Evolutionary conservation across 1,140 invertebrate species (phyloP), one percentile per base, ranked within the genome.

Genomic region (Eumeta japonica): DNA sequence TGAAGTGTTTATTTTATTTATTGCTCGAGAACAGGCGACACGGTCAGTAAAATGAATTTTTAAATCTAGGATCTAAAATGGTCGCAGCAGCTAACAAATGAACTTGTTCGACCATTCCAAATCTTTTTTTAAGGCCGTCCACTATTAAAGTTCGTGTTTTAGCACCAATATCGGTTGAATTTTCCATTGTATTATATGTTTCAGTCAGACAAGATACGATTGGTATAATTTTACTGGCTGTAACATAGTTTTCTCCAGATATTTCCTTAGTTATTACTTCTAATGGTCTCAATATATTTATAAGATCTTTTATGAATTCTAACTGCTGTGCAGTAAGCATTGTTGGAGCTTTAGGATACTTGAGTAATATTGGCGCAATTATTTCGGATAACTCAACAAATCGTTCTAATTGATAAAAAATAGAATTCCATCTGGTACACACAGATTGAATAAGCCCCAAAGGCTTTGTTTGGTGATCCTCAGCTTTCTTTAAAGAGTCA

Each of bases 41-140:
- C 44, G 27, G 28, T 51, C 48, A 46, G 40, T 15, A 48, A 52
- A 52, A 51, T 51, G 50, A 50, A 52, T 56, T 55, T 48, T 55
- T 49, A 35, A 58, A 52, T 48, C 51, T 50, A 36, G 65, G 63
- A 56, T 71, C 65, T 33, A 72, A 47, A 31, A 72, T 50, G 3
- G 55, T 72, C n/a, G 50, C 45, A 37, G 56, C 41, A 48, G 60
- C 55, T 38, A 58, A 46, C 39, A 46, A 37, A 50, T 46, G 40
- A 43, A 48, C 48, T 48, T 59, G 45, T 37, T 71, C 57, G 14
- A 58, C 48, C 10, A 10, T 36, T 37, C 46, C 45, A 43, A 71
- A 56, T 44, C 58, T 46, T 36, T 49, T 56, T n/a, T n/a, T n/a
- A n/a, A n/a, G n/a, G n/a, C n/a, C n/a, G n/a, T n/a, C n/a, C n/a